Evolutionary conservation across 2,797 vertebrate species (phyloP), one percentile per base, ranked within the genome.

Genomic region (Alca torda): DNA sequence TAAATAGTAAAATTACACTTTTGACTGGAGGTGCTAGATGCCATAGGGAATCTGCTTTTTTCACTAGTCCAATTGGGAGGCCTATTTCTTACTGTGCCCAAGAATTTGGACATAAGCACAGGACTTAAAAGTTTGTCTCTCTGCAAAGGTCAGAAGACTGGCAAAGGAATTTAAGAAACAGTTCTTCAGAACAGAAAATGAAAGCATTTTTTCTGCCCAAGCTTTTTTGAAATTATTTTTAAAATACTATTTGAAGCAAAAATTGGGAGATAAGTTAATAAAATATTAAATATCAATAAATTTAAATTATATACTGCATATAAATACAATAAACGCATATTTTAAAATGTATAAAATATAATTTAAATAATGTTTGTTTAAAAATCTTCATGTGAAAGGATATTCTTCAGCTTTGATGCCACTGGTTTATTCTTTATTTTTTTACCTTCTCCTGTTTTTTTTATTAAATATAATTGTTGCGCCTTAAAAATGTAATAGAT

Each of bases 201-300:
- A n/a, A 63, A 48, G 7, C 0, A 0, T 1, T 5, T 1, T 89
- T 81, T 51, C 20, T 45, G 2, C 2, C 35, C 4, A 13, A 13
- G 1, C 1, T 1, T 73, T 84, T 16, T 3, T 3, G 45, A 54
- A 60, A 28, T 16, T 54, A 13, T 53, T 60, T 70, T 67, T 15
- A 13, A 30, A 56, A 70, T 5, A 63, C 0, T 3, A 33, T 73
- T 81, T 90, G 35, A 80, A 70, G 3, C 5, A 64, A 4, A 76
- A 57, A 33, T 45, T 0, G 1, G 19, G 17, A 76, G 5, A 35
- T 14, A 60, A 33, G 5, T 43, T 67, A 54, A 37, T 21, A 63
- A 70, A 80, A 63, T 33, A 33, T 6, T 41, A 56, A 41, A 13
- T 13, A 50, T 17, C 5, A 39, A 54, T 46, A 26, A 35, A 54